A percentile compares a stretch with the other conserved stretches of the same genome.
Conservation (phyloP, 2,113 vertebrate species). For the Phalacrocorax brasilianus region DNA sequence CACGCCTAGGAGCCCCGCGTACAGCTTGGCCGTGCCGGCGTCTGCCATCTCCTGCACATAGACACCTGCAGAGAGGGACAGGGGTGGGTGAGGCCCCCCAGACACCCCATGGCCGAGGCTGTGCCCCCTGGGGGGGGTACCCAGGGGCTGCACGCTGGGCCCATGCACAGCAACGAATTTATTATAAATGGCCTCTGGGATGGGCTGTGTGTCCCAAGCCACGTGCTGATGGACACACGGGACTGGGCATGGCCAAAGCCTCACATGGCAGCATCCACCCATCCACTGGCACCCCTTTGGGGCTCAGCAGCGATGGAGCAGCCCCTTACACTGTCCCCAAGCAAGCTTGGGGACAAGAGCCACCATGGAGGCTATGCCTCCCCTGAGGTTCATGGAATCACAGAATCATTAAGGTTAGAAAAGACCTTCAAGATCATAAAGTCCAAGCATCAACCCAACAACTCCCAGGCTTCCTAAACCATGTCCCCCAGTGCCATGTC, state of each 20-base stretch:
- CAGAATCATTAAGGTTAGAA: too few species aligned
- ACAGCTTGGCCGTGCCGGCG: constrained; percentile 80
- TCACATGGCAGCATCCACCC: fast-evolving
- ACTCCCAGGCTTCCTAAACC: too few species aligned
- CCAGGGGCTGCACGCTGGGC: neutral
- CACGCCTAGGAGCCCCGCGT: constrained; percentile 83
- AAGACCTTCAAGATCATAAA: too few species aligned
- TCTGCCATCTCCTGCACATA: constrained; percentile 91
- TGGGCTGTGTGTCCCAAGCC: fast-evolving
- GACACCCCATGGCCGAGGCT: fast-evolving
- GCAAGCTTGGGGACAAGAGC: fast-evolving
- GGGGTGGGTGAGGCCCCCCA: neutral
- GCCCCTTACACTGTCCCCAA: fast-evolving
- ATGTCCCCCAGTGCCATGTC: too few species aligned
- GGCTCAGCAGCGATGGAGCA: neutral
- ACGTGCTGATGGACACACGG: fast-evolving
- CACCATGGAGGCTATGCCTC: fast-evolving
- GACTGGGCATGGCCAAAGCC: neutral
- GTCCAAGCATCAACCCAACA: too few species aligned
- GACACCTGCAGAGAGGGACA: constrained; percentile 71
- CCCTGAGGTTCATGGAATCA: fast-evolving
- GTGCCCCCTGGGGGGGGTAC: neutral
- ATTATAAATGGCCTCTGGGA: neutral
- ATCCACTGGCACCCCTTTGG: fast-evolving
- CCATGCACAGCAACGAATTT: neutral